Evolutionary conservation across 2,797 vertebrate genomes (phyloP).

Genomic region (Apogon hyalosoma): DNA sequence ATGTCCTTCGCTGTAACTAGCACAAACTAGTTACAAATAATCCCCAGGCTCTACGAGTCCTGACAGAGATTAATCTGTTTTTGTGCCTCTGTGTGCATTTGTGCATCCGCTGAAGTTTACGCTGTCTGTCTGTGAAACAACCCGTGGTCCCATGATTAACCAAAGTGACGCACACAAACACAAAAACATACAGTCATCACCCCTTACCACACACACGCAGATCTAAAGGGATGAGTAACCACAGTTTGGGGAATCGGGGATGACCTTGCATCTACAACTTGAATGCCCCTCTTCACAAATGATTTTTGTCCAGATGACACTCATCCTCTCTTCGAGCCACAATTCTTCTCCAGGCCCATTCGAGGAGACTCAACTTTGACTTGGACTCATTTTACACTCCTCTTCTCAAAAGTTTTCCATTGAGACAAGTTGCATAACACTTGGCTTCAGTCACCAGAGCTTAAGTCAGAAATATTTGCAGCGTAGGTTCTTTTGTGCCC

Average conservation of each 20-base stretch:
- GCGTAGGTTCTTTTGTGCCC: slow-evolving; percentile 7
- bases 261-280: slow-evolving; percentile 72
- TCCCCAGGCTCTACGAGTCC: slow-evolving; percentile 58
- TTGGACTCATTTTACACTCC: slow-evolving; percentile 26
- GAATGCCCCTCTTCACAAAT: slow-evolving; percentile 62
- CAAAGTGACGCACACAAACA: slow-evolving; percentile 47
- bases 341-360: slow-evolving; percentile 35
- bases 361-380: slow-evolving; percentile 48
- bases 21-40: slow-evolving; percentile 57
- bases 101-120: slow-evolving; percentile 71
- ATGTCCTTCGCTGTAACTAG: slow-evolving; percentile 50
- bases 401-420: slow-evolving; percentile 14
- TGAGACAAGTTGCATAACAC: slow-evolving; percentile 52
- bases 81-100: slow-evolving; percentile 8
- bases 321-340: slow-evolving; percentile 48
- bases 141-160: slow-evolving; percentile 77
- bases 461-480: slow-evolving; percentile 21
- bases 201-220: slow-evolving; percentile 20
- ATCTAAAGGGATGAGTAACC: slow-evolving; percentile 71
- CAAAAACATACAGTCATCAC: slow-evolving; percentile 32
- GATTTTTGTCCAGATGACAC: slow-evolving; percentile 66
- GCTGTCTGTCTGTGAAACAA: slow-evolving; percentile 68
- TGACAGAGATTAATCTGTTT: slow-evolving; percentile 75
- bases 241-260: slow-evolving; percentile 49
- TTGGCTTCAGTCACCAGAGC: slow-evolving; percentile 20